Conservation (phyloP, 2,888 invertebrate species). For the Tetanocera ferruginea region DNA sequence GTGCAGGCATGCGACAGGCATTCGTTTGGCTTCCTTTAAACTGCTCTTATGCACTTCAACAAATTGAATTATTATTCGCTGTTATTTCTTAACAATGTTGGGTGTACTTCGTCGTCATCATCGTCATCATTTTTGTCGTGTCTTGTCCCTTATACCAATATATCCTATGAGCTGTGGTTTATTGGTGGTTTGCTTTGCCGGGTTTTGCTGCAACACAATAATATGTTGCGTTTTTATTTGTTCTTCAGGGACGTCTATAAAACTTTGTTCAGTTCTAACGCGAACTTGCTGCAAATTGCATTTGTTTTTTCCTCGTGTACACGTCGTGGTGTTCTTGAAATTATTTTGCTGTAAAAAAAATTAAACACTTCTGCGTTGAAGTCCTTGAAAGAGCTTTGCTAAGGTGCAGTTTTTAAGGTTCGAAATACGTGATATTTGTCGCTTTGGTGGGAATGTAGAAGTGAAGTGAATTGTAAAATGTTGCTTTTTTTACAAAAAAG, state of each 20-base stretch:
- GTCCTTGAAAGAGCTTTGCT: background rate
- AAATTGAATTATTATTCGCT: conserved; percentile 60
- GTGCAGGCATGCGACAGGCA: conserved; percentile 29
- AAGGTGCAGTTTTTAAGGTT: background rate
- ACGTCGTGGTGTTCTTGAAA: conserved; percentile 5
- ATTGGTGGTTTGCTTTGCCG: conserved; percentile 14
- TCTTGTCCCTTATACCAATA: background rate
- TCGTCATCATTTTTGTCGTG: background rate
- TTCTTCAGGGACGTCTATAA: background rate
- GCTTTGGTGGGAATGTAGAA: background rate
- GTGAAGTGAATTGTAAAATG: too few species aligned
- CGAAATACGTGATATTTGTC: background rate
- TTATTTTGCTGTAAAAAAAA: background rate
- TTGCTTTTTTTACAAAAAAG: too few species aligned
- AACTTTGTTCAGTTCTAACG: conserved; percentile 42
- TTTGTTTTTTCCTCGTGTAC: background rate
- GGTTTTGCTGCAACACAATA: conserved; percentile 1
- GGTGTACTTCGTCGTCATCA: background rate
- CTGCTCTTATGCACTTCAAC: conserved; percentile 45
- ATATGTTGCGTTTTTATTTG: conserved; percentile 24
- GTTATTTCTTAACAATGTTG: conserved; percentile 26
- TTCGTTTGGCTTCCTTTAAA: conserved; percentile 41
- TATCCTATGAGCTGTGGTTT: background rate
- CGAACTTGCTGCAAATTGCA: conserved; percentile 44
- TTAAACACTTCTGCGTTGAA: background rate